These are phyloP conservation scores for Crotophaga sulcirostris DNA, from an alignment of 2,113 vertebrate genomes.

Conservation along the genomic window DNA sequence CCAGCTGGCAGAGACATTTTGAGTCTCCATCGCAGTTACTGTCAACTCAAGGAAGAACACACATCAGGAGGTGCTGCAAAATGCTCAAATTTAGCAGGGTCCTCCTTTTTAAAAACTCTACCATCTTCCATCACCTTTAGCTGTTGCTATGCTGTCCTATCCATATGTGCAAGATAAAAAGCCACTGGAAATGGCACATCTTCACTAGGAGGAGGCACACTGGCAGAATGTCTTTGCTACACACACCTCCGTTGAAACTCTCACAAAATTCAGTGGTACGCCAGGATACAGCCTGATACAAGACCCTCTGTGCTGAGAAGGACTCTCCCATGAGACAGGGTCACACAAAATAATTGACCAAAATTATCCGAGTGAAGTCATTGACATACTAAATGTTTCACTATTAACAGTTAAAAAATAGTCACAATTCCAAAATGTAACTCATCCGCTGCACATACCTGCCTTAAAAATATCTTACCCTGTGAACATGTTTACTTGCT, in stretches of 20 bases:
- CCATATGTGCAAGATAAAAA: neutral
- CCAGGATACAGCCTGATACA: neutral
- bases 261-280: neutral
- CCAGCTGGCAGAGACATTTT: neutral
- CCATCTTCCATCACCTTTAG: neutral
- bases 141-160: neutral
- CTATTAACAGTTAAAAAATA: neutral
- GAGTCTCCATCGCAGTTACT: neutral
- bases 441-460: neutral
- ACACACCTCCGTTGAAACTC: neutral
- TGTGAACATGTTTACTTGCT: neutral
- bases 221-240: neutral
- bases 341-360: neutral
- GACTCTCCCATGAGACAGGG: neutral
- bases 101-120: neutral
- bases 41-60: neutral
- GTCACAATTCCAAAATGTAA: rapidly evolving
- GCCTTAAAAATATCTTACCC: neutral
- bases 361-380: neutral
- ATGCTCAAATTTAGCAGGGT: neutral
- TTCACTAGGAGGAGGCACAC: neutral
- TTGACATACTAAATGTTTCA: neutral
- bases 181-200: neutral
- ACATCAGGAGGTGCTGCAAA: neutral
- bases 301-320: neutral